Evolutionary conservation across 2,113 vertebrate genomes (phyloP).

Genomic region (Dasypus novemcinctus): DNA sequence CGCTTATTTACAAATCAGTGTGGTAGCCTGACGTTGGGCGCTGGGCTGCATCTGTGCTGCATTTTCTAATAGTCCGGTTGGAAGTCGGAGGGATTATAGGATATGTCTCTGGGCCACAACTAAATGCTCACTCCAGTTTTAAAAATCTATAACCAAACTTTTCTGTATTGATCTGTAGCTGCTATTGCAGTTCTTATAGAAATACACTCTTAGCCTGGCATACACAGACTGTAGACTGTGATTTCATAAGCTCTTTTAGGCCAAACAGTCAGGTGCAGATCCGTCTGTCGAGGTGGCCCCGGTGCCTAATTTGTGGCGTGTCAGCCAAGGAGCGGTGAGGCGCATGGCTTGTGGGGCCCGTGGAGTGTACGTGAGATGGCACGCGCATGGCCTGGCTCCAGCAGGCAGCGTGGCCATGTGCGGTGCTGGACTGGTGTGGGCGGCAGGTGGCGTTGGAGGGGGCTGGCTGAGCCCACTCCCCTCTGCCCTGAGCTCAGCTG

Average conservation of each 20-base stretch:
- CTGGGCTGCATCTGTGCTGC: background rate
- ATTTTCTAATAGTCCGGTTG: background rate
- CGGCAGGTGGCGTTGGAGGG: too few species aligned
- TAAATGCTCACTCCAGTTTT: background rate
- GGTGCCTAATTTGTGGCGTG: rapidly evolving
- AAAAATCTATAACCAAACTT: background rate
- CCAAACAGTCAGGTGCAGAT: background rate
- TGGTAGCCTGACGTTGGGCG: background rate
- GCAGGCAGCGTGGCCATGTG: too few species aligned
- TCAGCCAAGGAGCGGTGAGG: background rate
- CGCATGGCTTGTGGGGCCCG: too few species aligned
- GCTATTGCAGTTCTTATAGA: background rate
- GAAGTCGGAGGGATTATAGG: background rate
- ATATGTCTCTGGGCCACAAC: background rate
- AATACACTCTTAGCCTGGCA: background rate
- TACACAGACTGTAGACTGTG: background rate
- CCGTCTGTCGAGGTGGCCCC: background rate
- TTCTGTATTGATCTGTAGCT: background rate
- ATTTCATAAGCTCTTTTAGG: background rate
- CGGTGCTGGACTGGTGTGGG: too few species aligned
- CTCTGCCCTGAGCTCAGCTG: too few species aligned
- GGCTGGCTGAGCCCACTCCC: too few species aligned
- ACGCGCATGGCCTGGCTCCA: too few species aligned
- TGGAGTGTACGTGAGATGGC: too few species aligned
- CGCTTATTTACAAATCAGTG: background rate